Evolutionary conservation across 2,888 invertebrate species (phyloP), one percentile per base, ranked within the genome.

Genomic region (Drosophila setosimentum): DNA sequence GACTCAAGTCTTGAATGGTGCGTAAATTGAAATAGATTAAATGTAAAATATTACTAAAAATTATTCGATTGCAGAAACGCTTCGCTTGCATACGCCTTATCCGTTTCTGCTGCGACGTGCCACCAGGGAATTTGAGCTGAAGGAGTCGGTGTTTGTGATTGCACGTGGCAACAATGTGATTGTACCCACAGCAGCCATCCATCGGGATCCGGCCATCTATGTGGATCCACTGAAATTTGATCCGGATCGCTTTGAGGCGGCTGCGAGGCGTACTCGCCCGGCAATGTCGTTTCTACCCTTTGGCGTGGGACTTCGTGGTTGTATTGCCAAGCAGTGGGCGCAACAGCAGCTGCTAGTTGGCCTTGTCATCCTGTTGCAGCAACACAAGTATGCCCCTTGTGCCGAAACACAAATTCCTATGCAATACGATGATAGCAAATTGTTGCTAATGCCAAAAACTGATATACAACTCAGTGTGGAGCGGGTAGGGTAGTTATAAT

Each of bases 171-270:
- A 92, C 68, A 82, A 82, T 61, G 51, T 92, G 33, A 78, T 92
- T 16, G 91, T 92, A 78, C 92, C 92, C 4, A 78, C 79, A 3
- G 76, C 94, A 59, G 94, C 94, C 0, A 94, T 95, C 75, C 95
- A 96, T 73, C 94, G 94, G 88, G 95, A 95, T 88, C 91, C 92
- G 2, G 61, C 85, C 2, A 91, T 93, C 48, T 94, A 93, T 76
- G 87, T 90, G 0, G 93, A 95, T n/a, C 96, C 96, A 1, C 92
- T 94, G 10, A 94, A 93, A 49, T 96, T 95, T 66, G 94, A 95
- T 73, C 95, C 95, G 0, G 94, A 95, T 33, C 93, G 95, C 77
- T 96, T 95, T 85, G 91, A 92, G 4, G 91, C 93, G 18, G 94
- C 94, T 75, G 94, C 94, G 53, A 94, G 94, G 72, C 91, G 93